phyloP scores from a whole-genome alignment of 2,113 vertebrate species.

The Bucco capensis region DNA sequence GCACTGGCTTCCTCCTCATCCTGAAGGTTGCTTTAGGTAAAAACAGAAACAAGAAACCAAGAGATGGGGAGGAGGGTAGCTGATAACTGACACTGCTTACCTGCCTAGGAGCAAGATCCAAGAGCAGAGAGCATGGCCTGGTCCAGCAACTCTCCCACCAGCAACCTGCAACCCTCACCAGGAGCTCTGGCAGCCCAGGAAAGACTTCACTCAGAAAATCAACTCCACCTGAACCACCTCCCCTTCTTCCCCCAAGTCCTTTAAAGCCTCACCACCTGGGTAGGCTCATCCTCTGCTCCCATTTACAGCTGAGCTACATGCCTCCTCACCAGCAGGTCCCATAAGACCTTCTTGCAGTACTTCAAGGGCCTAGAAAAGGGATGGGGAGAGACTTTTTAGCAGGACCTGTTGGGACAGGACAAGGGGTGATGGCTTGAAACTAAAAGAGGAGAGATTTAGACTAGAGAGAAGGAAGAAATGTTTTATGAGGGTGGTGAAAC shows the following conservation, averaged over 20 bases:
- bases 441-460: background rate
- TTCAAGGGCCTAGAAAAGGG: background rate
- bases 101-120: background rate
- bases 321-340: background rate
- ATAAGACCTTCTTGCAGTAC: background rate
- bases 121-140: background rate
- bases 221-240: background rate
- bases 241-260: background rate
- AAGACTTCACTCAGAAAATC: background rate
- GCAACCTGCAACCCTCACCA: background rate
- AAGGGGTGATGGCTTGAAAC: background rate
- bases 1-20: background rate
- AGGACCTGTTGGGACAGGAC: background rate
- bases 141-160: background rate
- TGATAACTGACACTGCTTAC: background rate
- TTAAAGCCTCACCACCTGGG: background rate
- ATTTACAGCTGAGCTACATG: background rate
- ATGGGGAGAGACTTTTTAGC: background rate
- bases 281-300: background rate
- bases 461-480: background rate
- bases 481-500: background rate
- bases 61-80: rapidly evolving
- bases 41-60: background rate
- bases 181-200: background rate
- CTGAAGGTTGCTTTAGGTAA: background rate